These are phyloP conservation scores for Caenorhabditis sp. DNA, from an alignment of 2,888 invertebrate genomes.

Conservation along the genomic window DNA sequence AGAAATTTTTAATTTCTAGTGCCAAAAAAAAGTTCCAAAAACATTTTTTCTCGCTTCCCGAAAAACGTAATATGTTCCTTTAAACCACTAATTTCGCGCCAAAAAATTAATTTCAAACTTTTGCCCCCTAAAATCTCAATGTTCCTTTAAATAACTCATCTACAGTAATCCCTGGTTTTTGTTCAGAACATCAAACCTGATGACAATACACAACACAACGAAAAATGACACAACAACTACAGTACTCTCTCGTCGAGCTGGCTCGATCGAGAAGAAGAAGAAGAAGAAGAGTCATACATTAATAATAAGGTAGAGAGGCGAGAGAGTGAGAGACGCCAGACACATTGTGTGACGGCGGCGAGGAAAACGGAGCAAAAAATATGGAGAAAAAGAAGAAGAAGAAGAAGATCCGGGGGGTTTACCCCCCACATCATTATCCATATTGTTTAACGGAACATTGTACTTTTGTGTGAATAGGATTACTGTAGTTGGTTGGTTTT, in stretches of 20 bases:
- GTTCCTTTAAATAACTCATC: too few relatives aligned
- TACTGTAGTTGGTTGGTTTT: not conserved
- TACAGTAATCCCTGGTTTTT: not conserved
- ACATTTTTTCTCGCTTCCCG: too few relatives aligned
- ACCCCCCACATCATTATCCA: too few relatives aligned
- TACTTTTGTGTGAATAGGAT: too few relatives aligned
- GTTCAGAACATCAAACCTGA: not conserved
- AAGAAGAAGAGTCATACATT: constrained; percentile 43
- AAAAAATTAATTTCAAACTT: too few relatives aligned
- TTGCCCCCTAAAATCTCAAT: too few relatives aligned
- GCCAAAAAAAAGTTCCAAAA: too few relatives aligned
- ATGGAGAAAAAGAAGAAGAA: constrained; percentile 5
- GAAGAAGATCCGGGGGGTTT: not conserved
- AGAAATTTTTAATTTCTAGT: too few relatives aligned
- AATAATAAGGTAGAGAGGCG: constrained; percentile 41
- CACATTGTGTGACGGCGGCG: constrained; percentile 6
- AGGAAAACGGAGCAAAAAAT: constrained; percentile 6
- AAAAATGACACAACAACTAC: not conserved
- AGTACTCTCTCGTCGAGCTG: not conserved
- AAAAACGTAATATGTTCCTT: too few relatives aligned
- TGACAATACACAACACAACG: too few relatives aligned
- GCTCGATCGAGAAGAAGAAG: constrained; percentile 4
- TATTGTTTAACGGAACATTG: too few relatives aligned
- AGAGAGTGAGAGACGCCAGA: constrained; percentile 7
- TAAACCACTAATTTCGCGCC: not conserved